A percentile compares a stretch with the other conserved stretches of the same genome.
Evolutionary conservation across 2,113 vertebrate genomes (phyloP).

Genomic region (Mirza zaza): DNA sequence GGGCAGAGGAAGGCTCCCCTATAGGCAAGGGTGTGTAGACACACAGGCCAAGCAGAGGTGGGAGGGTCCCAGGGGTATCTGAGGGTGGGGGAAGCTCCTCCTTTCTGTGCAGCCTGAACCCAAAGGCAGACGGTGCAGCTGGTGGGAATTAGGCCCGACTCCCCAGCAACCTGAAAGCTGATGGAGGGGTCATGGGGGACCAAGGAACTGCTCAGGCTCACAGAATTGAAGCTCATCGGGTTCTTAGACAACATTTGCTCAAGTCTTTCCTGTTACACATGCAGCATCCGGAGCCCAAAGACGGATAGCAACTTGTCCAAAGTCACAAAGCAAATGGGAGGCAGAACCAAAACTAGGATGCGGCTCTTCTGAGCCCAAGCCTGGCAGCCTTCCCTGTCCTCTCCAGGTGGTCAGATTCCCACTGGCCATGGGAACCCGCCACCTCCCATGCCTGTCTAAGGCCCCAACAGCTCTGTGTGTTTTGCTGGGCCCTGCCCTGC

Average conservation of each 20-base stretch:
- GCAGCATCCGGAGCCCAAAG: neutral
- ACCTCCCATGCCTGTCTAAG: neutral
- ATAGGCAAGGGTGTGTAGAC: neutral
- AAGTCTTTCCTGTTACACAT: neutral
- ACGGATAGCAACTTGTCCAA: neutral
- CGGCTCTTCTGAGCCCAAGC: neutral
- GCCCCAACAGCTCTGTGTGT: neutral
- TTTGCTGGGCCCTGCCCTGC: neutral
- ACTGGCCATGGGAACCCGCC: fast-evolving
- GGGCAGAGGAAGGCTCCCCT: neutral
- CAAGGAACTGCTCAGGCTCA: neutral
- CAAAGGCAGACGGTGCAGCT: neutral
- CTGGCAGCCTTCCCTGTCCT: neutral
- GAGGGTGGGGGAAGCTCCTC: neutral
- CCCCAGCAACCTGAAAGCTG: fast-evolving
- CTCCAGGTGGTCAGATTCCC: neutral
- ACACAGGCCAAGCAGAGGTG: neutral
- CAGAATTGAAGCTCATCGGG: neutral
- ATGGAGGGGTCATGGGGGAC: neutral
- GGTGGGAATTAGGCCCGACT: neutral
- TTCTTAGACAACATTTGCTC: neutral
- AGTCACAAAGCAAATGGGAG: neutral
- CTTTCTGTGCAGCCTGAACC: neutral
- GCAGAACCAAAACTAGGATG: neutral
- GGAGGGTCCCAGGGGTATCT: neutral